phyloP scores from a whole-genome alignment of 2,797 vertebrate genomes.

The Pristis pectinata region DNA sequence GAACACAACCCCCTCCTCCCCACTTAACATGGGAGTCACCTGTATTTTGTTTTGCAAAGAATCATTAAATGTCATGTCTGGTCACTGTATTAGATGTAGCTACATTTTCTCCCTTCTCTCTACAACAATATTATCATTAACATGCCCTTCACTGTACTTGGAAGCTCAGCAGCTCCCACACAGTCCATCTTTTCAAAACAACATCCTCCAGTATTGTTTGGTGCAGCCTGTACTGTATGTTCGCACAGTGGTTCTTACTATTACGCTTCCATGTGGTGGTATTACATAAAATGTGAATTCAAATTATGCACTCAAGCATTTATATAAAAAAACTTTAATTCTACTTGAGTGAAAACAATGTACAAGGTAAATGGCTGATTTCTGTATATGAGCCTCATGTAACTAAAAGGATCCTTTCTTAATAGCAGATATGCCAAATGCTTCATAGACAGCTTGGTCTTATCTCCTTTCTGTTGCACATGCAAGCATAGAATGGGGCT shows the following conservation, averaged over 20 bases:
- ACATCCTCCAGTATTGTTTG: background rate
- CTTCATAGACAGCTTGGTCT: background rate
- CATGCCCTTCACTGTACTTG: background rate
- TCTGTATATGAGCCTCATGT: background rate
- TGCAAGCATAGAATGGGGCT: background rate
- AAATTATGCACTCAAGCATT: too few relatives aligned
- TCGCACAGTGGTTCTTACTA: background rate
- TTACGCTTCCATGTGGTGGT: background rate
- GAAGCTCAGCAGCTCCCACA: background rate
- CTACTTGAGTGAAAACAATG: background rate
- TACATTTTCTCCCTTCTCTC: background rate
- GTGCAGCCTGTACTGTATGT: background rate
- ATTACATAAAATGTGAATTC: background rate
- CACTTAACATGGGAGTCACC: too few relatives aligned
- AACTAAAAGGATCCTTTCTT: background rate
- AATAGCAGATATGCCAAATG: background rate
- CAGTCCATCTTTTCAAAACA: background rate
- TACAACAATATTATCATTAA: background rate
- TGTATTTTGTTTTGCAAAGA: too few relatives aligned
- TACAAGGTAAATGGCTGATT: background rate
- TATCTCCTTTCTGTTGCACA: background rate
- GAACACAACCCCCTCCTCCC: too few relatives aligned
- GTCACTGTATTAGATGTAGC: background rate
- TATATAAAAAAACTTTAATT: background rate
- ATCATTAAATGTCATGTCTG: background rate